Evolutionary conservation across 1,140 invertebrate genomes (phyloP).

Genomic region (Meloidogyne floridensis): DNA sequence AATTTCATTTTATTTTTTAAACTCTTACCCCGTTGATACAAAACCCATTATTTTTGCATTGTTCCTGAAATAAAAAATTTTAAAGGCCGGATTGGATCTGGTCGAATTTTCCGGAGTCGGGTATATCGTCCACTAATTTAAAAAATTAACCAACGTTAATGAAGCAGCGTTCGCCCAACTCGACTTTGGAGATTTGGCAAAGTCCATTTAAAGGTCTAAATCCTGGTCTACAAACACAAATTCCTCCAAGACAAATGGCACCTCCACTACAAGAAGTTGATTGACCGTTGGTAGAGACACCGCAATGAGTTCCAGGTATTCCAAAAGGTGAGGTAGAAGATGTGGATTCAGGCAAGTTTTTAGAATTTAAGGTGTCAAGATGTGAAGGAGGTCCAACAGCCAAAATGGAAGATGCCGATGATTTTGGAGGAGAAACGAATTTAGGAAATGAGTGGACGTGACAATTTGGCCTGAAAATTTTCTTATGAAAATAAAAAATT

Average conservation of each 20-base stretch:
- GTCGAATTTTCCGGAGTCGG: too few relatives aligned
- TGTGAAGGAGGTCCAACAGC: not conserved
- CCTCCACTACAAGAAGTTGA: constrained; percentile 25
- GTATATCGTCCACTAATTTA: too few relatives aligned
- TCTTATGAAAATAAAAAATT: not conserved
- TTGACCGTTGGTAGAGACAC: constrained; percentile 23
- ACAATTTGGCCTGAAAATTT: not conserved
- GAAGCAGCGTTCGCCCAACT: constrained; percentile 49
- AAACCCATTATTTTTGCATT: constrained; percentile 49
- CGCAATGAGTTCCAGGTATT: constrained; percentile 33
- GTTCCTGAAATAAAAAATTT: constrained; percentile 31
- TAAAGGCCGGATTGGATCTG: too few relatives aligned
- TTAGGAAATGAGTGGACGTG: not conserved
- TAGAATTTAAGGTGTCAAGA: not conserved
- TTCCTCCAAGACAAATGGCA: constrained; percentile 41
- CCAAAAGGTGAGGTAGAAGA: constrained; percentile 15
- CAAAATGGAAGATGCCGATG: not conserved
- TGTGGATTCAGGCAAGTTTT: not conserved
- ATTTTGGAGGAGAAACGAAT: not conserved
- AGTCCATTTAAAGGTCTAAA: constrained; percentile 45
- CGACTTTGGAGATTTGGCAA: constrained; percentile 50
- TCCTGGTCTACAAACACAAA: constrained; percentile 54
- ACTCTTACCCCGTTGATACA: constrained; percentile 55
- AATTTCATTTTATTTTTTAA: too few relatives aligned
- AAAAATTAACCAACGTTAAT: constrained; percentile 30